Evolutionary conservation across 2,113 vertebrate genomes (phyloP), one percentile per base, ranked within the genome.

Genomic region (Saccopteryx bilineata): DNA sequence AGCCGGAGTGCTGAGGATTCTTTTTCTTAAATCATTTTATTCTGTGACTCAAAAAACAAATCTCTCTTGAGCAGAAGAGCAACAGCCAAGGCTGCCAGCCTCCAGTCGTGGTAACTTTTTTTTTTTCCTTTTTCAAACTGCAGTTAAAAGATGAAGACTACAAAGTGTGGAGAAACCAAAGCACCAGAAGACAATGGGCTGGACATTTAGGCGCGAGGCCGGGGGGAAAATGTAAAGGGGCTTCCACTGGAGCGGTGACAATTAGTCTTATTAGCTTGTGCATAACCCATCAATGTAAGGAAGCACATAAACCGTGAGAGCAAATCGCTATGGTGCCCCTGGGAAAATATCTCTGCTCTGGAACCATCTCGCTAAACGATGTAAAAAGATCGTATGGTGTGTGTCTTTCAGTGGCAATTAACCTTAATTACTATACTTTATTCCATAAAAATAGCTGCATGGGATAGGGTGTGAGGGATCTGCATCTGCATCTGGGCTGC

Each of bases 1-100:
- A 92, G 96, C 74, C 58, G 50, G 69, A 96, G 78, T 4, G 0
- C 58, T 72, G 83, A 95, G 68, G 78, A 95, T 91, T 96, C 85
- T 95, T 97, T 96, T 97, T 87, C 91, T 91, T 95, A 96, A 97
- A 86, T 96, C 90, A 91, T 82, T 13, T 31, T 46, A 83, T 96
- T 50, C 7, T 93, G 66, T 58, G 96, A 71, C 12, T 69, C 1
- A 0, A 76, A 86, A 85, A 93, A 39, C 26, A 96, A 98, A 86
- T 75, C 54, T 87, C 75, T 82, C 74, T 96, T 82, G 95, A 96
- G 92, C 58, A 76, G 75, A 91, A 91, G 88, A 92, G 58, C 66
- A 69, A 18, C 19, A 6, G 2, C 65, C n/a, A 81, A 78, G 31
- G n/a, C 68, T 18, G 4, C 90, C 93, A 96, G 95, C 91, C 88